These are phyloP conservation scores for Setophaga coronata DNA, from an alignment of 2,113 vertebrate genomes.

Conservation along the genomic window DNA sequence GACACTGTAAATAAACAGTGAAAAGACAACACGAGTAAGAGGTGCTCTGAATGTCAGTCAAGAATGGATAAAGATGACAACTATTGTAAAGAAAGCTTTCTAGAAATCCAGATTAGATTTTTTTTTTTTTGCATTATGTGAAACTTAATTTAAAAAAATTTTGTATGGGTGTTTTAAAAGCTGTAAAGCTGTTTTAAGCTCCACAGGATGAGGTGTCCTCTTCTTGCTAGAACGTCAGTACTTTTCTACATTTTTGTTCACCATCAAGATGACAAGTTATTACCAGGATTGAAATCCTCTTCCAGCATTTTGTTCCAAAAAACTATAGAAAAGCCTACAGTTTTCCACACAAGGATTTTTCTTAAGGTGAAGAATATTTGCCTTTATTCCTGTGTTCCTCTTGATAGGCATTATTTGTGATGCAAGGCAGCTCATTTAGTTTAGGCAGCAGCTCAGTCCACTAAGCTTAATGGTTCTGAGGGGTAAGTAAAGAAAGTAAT, in stretches of 20 bases:
- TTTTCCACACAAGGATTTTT: neutral
- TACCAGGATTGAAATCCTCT: neutral
- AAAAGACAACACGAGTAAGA: neutral
- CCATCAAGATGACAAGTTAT: neutral
- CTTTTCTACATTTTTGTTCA: neutral
- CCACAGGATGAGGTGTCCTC: fast-evolving
- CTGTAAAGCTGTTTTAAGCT: neutral
- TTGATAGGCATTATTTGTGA: neutral
- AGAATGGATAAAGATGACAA: neutral
- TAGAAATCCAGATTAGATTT: neutral
- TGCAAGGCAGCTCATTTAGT: neutral
- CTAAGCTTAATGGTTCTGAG: neutral
- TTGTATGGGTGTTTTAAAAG: neutral
- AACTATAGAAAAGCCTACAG: neutral
- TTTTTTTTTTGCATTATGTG: fast-evolving
- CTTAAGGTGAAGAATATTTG: neutral
- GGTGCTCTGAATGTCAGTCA: neutral
- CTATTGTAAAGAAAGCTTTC: neutral
- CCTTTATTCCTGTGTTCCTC: neutral
- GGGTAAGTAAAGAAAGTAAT: neutral
- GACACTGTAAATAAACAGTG: neutral
- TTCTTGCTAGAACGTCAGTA: neutral
- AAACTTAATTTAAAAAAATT: neutral
- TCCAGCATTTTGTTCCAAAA: neutral
- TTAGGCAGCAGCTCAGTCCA: neutral